phyloP scores from a whole-genome alignment of 1,140 invertebrate species.

The Dendrolimus punctatus region DNA sequence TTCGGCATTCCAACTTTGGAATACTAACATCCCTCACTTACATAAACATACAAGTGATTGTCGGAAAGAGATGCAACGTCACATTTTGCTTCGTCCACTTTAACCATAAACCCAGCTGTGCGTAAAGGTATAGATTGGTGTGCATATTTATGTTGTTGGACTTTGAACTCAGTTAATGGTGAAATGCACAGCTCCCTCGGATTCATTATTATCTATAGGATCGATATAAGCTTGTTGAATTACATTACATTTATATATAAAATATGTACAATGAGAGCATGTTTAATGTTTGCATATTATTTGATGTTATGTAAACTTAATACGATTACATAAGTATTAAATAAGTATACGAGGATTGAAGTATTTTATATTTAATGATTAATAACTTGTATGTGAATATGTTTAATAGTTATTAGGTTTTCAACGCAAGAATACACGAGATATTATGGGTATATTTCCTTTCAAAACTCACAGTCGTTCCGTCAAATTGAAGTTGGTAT shows the following conservation, averaged over 20 bases:
- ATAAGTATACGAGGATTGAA: too few species aligned
- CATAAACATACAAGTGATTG: constrained; percentile 25
- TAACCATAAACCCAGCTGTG: constrained; percentile 51
- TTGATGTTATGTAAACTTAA: constrained; percentile 7
- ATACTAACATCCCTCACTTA: constrained; percentile 35
- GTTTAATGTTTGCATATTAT: constrained; percentile 17
- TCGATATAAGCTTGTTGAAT: constrained; percentile 31
- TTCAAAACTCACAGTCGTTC: constrained; percentile 40
- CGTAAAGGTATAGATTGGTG: constrained; percentile 38
- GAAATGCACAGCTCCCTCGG: constrained; percentile 44
- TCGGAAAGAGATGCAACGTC: constrained; percentile 56
- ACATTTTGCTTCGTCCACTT: constrained; percentile 36
- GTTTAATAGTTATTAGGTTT: not conserved
- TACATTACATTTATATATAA: constrained; percentile 24
- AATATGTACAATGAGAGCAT: constrained; percentile 23
- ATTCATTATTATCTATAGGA: constrained; percentile 42
- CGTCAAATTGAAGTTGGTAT: constrained; percentile 16
- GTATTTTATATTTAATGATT: too few species aligned
- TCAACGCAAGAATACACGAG: constrained; percentile 20
- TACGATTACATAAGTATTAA: too few species aligned
- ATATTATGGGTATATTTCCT: not conserved
- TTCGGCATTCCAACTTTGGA: constrained; percentile 43
- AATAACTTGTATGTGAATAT: constrained; percentile 8
- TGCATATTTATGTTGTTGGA: constrained; percentile 52
- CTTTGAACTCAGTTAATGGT: constrained; percentile 63